These are phyloP conservation scores for Cantharis rufa DNA, from an alignment of 2,888 invertebrate species.

Conservation along the genomic window DNA sequence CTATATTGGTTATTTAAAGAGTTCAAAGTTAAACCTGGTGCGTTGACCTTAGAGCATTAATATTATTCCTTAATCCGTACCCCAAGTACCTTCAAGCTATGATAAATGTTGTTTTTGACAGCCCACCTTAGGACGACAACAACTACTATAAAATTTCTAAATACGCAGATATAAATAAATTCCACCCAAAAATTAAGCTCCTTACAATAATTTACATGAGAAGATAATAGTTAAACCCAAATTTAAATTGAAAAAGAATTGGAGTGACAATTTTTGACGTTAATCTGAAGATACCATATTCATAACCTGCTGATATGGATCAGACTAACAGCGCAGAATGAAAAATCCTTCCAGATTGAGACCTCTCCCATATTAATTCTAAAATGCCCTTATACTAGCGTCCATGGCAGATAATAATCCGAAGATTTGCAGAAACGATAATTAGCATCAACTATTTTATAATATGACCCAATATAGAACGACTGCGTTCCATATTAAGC, in stretches of 20 bases:
- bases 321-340: background rate
- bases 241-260: background rate
- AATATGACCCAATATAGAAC: background rate
- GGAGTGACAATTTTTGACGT: background rate
- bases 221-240: background rate
- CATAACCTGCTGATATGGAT: background rate
- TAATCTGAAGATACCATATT: background rate
- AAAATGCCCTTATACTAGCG: background rate
- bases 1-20: background rate
- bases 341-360: background rate
- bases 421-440: background rate
- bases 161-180: background rate
- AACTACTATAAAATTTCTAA: background rate
- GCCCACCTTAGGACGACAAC: background rate
- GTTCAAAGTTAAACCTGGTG: constrained; percentile 22
- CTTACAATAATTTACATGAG: background rate
- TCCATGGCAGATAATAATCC: background rate
- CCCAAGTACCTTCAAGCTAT: background rate
- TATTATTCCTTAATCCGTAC: background rate
- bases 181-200: background rate
- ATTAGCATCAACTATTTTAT: background rate
- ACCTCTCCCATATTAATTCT: background rate
- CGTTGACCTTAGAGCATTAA: constrained; percentile 11
- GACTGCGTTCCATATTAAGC: background rate
- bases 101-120: background rate